Base-by-base conservation (phyloP, 30 jellyfish, hydroid and myxozoan genomes). In the Hydra vulgaris region DNA sequence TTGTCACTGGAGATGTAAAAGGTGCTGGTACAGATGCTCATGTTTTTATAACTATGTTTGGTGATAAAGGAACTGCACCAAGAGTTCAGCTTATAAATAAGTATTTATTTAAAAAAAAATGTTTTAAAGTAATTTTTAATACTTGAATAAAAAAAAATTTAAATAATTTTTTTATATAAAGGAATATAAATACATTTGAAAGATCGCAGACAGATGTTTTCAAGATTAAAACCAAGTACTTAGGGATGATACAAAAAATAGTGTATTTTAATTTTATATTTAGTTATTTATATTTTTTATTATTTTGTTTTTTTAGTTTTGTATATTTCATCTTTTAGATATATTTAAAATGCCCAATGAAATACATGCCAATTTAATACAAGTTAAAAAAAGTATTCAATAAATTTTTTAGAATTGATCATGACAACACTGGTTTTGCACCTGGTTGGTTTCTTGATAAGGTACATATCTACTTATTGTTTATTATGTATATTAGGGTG, bases 11-110 rank as follows among this genome's bases (percentile, higher is more conserved):
- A 22, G 95, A 92, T 84, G 92, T 81, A 70, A 81, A 96, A 26
- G 98, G 98, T 15, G 96, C 98, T n/a, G 98, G 98, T 22, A 92
- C 98, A 0, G 95, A 92, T 80, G 98, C 98, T 0, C 95, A 92
- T 83, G 98, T 92, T 20, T 92, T 92, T 87, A 84, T 92, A 54
- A 86, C 95, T 18, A 69, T 92, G 15, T 86, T 81, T 71, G 98
- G 98, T 7, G 95, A 82, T 61, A 80, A 80, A 61, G 97, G 97
- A 27, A 95, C 87, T 70, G 86, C 97, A 52, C 95, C 95, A 23
- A 78, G 91, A 21, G 97, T 91, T 12, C 97, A 91, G 61, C 79
- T 91, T n/a, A 70, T 91, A 8, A 91, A 91, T 86, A 91, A 96
- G 97, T 91, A 53, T 24, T 84, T 74, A 5, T 71, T 53, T 1